Percentiles rank a stretch among this genome's conserved stretches.
Evolutionary conservation across 1,140 invertebrate genomes (phyloP).

Genomic region (Bombus breviceps): DNA sequence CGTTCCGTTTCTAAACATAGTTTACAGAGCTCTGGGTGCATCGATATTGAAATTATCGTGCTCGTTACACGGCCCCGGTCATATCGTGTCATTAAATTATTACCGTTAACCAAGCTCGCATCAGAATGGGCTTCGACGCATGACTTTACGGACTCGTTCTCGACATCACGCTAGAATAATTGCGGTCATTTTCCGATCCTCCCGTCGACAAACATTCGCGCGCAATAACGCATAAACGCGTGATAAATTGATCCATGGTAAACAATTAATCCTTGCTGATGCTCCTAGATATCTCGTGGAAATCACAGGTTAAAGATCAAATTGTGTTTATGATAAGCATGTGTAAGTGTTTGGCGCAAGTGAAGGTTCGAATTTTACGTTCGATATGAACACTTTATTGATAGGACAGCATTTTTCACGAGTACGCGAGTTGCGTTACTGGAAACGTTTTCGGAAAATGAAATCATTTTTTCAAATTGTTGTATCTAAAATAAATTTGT

Average conservation of each 20-base stretch:
- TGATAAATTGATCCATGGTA: background rate
- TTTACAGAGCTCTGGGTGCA: constrained; percentile 1
- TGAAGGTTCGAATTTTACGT: no score
- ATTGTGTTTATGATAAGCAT: no score
- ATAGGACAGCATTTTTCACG: no score
- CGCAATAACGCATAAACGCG: background rate
- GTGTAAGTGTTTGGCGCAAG: no score
- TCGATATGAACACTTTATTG: no score
- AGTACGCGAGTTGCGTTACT: no score
- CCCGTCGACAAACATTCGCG: background rate
- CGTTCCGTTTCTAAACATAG: constrained; percentile 39
- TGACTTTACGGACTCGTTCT: background rate
- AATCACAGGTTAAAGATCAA: background rate
- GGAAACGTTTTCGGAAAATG: no score
- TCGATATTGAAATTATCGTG: constrained; percentile 42
- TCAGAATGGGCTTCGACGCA: background rate
- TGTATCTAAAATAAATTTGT: no score
- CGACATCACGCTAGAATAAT: background rate
- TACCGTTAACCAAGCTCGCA: background rate
- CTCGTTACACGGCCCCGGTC: background rate
- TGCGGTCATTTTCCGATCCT: background rate
- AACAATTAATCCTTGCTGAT: background rate
- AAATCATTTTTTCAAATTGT: no score
- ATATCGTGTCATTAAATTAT: constrained; percentile 30
- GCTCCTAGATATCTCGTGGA: background rate